Evolutionary conservation across 2,797 vertebrate species (phyloP).

Genomic region (Anguilla pacifica): DNA sequence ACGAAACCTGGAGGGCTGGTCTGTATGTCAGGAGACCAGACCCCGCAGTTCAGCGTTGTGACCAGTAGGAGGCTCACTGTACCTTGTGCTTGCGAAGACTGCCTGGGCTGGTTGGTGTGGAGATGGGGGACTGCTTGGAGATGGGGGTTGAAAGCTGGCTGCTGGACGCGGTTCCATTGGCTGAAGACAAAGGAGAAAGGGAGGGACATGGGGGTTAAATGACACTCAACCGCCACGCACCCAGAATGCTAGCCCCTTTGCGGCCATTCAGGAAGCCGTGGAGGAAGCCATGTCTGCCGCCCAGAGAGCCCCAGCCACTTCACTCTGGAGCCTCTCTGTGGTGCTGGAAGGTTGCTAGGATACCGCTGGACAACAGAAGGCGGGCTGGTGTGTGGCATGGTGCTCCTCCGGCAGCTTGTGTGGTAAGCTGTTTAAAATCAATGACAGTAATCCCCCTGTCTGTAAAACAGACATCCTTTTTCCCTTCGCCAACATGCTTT

Average conservation of each 20-base stretch:
- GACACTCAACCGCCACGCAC: slow-evolving; percentile 34
- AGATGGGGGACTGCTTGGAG: slow-evolving; percentile 98
- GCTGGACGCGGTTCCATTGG: slow-evolving; percentile 93
- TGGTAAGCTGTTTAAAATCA: slow-evolving; percentile 56
- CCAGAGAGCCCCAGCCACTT: slow-evolving; percentile 42
- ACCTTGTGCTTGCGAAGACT: slow-evolving; percentile 98
- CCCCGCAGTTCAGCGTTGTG: not conserved
- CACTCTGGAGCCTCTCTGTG: slow-evolving; percentile 41
- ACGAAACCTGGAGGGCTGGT: not conserved
- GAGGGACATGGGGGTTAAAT: slow-evolving; percentile 53
- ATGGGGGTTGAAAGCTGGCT: slow-evolving; percentile 97
- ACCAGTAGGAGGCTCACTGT: slow-evolving; percentile 68
- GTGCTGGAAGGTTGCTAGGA: slow-evolving; percentile 66
- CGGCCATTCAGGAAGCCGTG: slow-evolving; percentile 46
- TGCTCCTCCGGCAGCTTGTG: slow-evolving; percentile 26
- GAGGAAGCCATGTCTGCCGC: slow-evolving; percentile 33
- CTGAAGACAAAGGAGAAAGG: slow-evolving; percentile 62
- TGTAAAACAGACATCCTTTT: slow-evolving; percentile 62
- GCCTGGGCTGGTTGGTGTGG: slow-evolving; percentile 93
- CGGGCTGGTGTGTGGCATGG: slow-evolving; percentile 50
- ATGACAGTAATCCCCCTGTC: slow-evolving; percentile 56
- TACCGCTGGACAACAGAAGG: slow-evolving; percentile 54
- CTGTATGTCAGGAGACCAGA: not conserved
- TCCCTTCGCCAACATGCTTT: slow-evolving; percentile 48
- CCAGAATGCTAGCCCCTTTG: slow-evolving; percentile 46